These are phyloP conservation scores for Drosophila suboccidentalis DNA, from an alignment of 2,888 invertebrate species.

Conservation along the genomic window DNA sequence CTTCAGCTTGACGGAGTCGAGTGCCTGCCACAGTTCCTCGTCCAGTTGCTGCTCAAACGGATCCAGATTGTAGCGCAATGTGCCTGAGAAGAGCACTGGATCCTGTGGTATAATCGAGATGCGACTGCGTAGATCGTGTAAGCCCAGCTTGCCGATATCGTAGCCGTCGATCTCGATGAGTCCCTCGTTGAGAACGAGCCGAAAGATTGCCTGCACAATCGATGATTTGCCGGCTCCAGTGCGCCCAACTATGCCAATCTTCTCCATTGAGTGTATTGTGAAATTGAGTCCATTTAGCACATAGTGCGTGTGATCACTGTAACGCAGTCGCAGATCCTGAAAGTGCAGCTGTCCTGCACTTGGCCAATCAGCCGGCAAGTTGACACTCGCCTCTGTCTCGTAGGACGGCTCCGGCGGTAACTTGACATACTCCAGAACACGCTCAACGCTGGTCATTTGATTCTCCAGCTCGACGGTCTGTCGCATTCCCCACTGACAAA, in stretches of 20 bases:
- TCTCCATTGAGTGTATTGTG: constrained; percentile 85
- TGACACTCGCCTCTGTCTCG: constrained; percentile 84
- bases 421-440: constrained; percentile 92
- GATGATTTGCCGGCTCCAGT: constrained; percentile 96
- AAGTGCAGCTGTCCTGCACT: constrained; percentile 89
- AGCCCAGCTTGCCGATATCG: constrained; percentile 89
- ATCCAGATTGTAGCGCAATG: constrained; percentile 93
- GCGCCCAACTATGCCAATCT: constrained; percentile 94
- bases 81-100: constrained; percentile 94
- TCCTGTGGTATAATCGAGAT: constrained; percentile 98
- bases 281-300: constrained; percentile 92
- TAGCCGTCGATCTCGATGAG: constrained; percentile 91
- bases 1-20: constrained; percentile 92
- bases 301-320: constrained; percentile 89
- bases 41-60: constrained; percentile 92
- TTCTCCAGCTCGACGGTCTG: constrained; percentile 94
- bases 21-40: constrained; percentile 90
- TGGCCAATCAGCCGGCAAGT: constrained; percentile 89
- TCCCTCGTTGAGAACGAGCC: constrained; percentile 92
- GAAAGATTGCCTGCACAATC: constrained; percentile 93
- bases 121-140: constrained; percentile 91
- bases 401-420: constrained; percentile 88
- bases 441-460: constrained; percentile 93
- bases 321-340: constrained; percentile 89
- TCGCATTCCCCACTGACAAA: constrained; percentile 94